Evolutionary conservation across 2,797 vertebrate genomes (phyloP), one percentile per base, ranked within the genome.

Genomic region (Bradypodion ventrale): DNA sequence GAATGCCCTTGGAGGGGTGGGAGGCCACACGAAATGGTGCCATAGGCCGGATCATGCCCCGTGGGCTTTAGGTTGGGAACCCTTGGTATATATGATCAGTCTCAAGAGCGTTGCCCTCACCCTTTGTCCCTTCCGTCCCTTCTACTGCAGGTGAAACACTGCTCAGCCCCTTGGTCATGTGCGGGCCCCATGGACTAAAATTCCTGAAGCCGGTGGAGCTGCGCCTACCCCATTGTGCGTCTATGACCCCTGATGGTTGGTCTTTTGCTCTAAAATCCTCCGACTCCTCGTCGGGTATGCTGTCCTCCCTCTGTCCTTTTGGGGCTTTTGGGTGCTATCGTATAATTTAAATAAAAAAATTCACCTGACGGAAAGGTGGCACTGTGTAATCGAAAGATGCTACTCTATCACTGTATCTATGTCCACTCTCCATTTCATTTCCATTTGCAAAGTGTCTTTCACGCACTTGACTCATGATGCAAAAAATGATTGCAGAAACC

Each of bases 241-340:
- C 99, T 95, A 99, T 99, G 99, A 99, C 98, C 96, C 98, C 99
- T 98, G 99, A 99, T 98, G 98, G 99, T 99, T 99, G 99, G 99
- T 99, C 99, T 99, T 99, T 99, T 99, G 99, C 98, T 99, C 98
- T 99, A 98, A 99, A 99, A 99, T 99, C 98, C 97, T 99, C 99
- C 97, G 98, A 99, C 98, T 99, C 98, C 97, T 99, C 98, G 97
- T 99, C 98, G 98, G 99, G 99, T 99, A 97, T 92, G 98, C 98
- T 98, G 97, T 97, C 96, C 97, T 98, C 97, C 97, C 97, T 98
- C 96, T 97, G 97, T 97, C 97, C 96, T 97, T 96, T 95, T 97
- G 97, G 97, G 97, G 96, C 97, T 97, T 95, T 96, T 96, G 96
- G 97, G 97, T 93, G 94, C 97, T 96, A 96, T 98, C 97, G 65